Base-by-base conservation (phyloP, 2,797 vertebrate genomes). In the Gymnodraco acuticeps region DNA sequence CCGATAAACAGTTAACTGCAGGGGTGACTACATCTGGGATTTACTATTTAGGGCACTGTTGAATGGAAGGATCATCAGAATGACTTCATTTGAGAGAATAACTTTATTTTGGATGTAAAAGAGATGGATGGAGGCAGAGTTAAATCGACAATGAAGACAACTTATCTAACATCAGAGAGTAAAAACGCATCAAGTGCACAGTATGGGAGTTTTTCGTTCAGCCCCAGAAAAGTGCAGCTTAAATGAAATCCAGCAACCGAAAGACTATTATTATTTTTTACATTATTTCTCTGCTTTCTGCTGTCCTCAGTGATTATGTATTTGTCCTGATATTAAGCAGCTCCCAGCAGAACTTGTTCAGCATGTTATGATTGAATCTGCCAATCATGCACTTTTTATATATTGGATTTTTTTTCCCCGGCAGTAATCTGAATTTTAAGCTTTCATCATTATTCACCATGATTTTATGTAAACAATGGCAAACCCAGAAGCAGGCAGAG, bases 311-410 rank as follows among this genome's bases (percentile, higher is more conserved):
- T 59, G 10, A 70, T 75, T 72, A 56, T 53, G 52, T 70, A 55
- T 75, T 75, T 48, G 4, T 63, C n/a, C 43, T 70, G 54, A 78
- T 23, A 42, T 70, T 59, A 71, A 75, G 64, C 58, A 70, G 31
- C 78, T 78, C 70, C 77, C 64, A 61, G 46, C 46, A 70, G 23
- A 74, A 41, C 5, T 3, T 0, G 16, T 46, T 53, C 51, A 20
- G 13, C 33, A 38, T 71, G n/a, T 77, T 58, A 38, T 69, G 77
- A 80, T 33, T 79, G 48, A 69, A 77, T 64, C 7, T 75, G 73
- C 27, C 81, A 77, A 52, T 84, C 50, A 59, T 15, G 23, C 13
- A 68, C 12, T 72, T 78, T 65, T 64, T 54, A 13, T 69, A 51
- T n/a, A 59, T 42, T 31, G 31, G 27, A 38, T 41, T 64, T 54